Evolutionary conservation across 2,888 invertebrate genomes (phyloP).

Genomic region (Venusia cambrica): DNA sequence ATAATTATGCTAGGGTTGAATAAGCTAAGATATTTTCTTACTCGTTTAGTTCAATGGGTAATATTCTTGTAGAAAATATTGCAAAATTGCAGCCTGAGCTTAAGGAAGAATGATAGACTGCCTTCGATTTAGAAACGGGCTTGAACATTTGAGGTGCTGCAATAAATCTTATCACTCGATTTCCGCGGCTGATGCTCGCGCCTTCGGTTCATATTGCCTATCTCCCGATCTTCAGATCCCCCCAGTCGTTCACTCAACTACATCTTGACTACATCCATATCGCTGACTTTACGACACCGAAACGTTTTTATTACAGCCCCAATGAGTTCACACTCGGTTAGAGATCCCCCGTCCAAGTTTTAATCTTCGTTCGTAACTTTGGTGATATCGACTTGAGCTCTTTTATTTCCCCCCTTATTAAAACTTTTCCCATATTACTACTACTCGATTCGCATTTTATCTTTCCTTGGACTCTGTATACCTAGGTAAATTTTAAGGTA

Average conservation of each 20-base stretch:
- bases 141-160: no score
- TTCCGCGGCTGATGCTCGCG: slow-evolving; percentile 16
- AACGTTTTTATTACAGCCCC: slow-evolving; percentile 44
- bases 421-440: slow-evolving; percentile 70
- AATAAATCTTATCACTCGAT: slow-evolving; percentile 11
- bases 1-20: no score
- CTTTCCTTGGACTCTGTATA: slow-evolving; percentile 52
- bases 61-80: no score
- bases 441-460: slow-evolving; percentile 64
- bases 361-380: slow-evolving; percentile 62
- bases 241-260: slow-evolving; percentile 18
- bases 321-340: slow-evolving; percentile 54
- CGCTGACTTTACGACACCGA: slow-evolving; percentile 34
- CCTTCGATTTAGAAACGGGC: no score
- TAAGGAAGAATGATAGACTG: no score
- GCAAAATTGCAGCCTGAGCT: no score
- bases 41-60: no score
- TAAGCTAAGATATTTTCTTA: no score
- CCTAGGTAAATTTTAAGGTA: no score
- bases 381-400: slow-evolving; percentile 53
- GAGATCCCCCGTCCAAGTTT: slow-evolving; percentile 49
- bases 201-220: slow-evolving; percentile 18
- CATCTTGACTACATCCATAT: slow-evolving; percentile 29
- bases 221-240: slow-evolving; percentile 9
- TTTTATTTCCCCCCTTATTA: slow-evolving; percentile 65